Percentiles rank a stretch among this genome's conserved stretches.
phyloP scores from a whole-genome alignment of 2,888 invertebrate genomes.

The Norana najaformis region DNA sequence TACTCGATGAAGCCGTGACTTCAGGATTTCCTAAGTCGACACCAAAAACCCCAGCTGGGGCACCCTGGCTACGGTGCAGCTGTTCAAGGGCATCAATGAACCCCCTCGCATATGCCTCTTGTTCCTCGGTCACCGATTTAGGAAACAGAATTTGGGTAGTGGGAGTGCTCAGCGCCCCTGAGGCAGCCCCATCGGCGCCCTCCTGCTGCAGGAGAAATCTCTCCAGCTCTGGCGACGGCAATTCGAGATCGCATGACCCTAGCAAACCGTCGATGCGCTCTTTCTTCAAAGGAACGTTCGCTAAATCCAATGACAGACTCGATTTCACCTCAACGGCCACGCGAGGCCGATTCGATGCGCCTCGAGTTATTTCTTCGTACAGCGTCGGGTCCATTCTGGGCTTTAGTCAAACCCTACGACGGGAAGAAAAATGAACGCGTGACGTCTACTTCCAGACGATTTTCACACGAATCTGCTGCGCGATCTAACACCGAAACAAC shows the following conservation, averaged over 20 bases:
- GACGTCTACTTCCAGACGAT: background rate
- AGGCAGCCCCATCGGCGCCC: slow-evolving; percentile 57
- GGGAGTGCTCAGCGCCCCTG: slow-evolving; percentile 70
- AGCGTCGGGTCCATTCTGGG: slow-evolving; percentile 25
- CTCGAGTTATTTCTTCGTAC: slow-evolving; percentile 14
- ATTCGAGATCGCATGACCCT: slow-evolving; percentile 66
- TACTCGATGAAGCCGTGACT: background rate
- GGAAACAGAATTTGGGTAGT: slow-evolving; percentile 40
- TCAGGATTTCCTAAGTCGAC: background rate
- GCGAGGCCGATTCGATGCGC: background rate
- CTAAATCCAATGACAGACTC: background rate
- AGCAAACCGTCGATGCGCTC: background rate
- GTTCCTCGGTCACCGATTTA: slow-evolving; percentile 67
- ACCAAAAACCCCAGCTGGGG: background rate
- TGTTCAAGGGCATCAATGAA: slow-evolving; percentile 79
- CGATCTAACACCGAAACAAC: background rate
- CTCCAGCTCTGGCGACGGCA: slow-evolving; percentile 87
- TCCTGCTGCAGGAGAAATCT: slow-evolving; percentile 74
- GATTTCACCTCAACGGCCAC: background rate
- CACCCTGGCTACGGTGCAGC: slow-evolving; percentile 63
- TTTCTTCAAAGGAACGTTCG: background rate
- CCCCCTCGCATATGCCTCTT: slow-evolving; percentile 66
- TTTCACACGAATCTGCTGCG: background rate
- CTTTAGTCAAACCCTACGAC: slow-evolving; percentile 1
- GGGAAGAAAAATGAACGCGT: background rate